Conservation (phyloP, 1,140 invertebrate species). For the Caenorhabditis tropicalis region DNA sequence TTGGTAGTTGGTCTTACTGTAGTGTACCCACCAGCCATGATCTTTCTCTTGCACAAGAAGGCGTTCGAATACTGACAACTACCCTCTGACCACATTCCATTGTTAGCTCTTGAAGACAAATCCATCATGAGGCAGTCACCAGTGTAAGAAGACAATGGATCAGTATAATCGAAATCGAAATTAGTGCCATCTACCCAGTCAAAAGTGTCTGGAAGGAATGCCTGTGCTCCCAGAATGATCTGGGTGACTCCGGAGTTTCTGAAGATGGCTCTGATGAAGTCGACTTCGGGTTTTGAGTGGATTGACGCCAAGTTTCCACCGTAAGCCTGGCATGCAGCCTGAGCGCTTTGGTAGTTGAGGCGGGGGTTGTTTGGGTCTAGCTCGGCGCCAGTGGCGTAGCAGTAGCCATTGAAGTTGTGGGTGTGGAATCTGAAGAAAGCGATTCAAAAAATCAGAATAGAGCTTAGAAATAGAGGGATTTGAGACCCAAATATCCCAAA, state of each 20-base stretch:
- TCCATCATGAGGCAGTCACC: not conserved
- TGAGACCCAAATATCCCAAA: not conserved
- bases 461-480: too few species aligned
- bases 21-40: too few species aligned
- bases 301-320: not conserved
- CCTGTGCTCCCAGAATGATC: not conserved
- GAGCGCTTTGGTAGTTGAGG: not conserved
- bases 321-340: not conserved
- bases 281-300: not conserved
- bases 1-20: too few species aligned
- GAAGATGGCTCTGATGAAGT: not conserved
- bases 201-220: not conserved
- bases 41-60: not conserved
- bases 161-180: not conserved
- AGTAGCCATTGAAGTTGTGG: not conserved
- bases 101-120: not conserved
- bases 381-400: not conserved
- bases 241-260: not conserved
- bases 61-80: not conserved
- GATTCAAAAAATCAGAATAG: too few species aligned
- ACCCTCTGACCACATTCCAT: not conserved
- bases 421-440: not conserved
- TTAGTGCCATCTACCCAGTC: not conserved
- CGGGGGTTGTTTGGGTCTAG: not conserved
- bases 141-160: not conserved